Base-by-base conservation (phyloP, 2,113 vertebrate species). In the Dicaeum eximium region DNA sequence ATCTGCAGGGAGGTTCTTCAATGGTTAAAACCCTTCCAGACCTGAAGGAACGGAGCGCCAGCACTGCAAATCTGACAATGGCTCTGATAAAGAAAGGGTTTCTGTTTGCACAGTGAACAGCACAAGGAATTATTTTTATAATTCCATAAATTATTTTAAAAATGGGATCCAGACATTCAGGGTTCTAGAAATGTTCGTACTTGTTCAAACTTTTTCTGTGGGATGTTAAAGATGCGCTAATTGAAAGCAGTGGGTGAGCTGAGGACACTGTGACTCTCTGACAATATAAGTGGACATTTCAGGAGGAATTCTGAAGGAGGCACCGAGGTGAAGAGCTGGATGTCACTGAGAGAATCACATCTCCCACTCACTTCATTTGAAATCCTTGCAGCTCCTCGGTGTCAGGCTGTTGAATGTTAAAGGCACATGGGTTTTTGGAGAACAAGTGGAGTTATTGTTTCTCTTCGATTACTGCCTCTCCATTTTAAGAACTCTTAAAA, bases 1-100 rank as follows among this genome's bases (percentile, higher is more conserved):
- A 18, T 93, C 88, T 77, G 72, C 67, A 25, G 82, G 2, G 22
- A 91, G 88, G 86, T 94, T 91, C 92, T 92, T 66, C 47, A 17
- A 33, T 78, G 93, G 74, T 82, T 91, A 64, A 90, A 82, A 61
- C 81, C 37, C 48, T 90, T 93, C 82, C 44, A 33, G 73, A 91
- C 71, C 64, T 86, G 74, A 80, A 95, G 80, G 73, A 88, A 40
- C 70, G 10, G 48, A 93, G 65, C 3, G 5, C 54, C 91, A 47
- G 11, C 45, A 5, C 38, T 88, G 70, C 45, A 66, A 92, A 86
- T 85, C 64, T 48, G 3, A 74, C 65, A 80, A 80, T 20, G 69
- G 54, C 58, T 75, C 66, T 17, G 60, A 40, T 70, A 70, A 93
- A 84, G 23, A 67, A 88, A 69, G 47, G 42, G 28, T 66, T 92